Conservation (phyloP, 2,113 vertebrate genomes). For the Pseudonaja textilis region DNA sequence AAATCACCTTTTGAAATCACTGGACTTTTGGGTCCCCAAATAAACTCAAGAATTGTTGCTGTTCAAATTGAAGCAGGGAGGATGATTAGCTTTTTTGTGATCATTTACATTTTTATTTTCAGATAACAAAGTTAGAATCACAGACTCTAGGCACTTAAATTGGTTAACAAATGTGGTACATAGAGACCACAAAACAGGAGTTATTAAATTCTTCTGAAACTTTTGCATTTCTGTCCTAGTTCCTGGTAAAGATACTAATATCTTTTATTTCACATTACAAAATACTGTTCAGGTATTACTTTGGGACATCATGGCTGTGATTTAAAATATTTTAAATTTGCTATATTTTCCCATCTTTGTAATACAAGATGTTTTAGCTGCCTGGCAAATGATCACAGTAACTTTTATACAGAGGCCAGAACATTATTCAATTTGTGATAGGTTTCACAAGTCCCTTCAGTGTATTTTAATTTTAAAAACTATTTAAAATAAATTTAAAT, state of each 20-base stretch:
- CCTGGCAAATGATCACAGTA: neutral
- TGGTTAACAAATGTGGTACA: neutral
- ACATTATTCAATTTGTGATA: neutral
- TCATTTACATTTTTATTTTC: neutral
- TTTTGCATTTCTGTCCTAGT: neutral
- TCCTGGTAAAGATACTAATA: neutral
- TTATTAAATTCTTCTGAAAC: neutral
- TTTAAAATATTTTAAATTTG: neutral
- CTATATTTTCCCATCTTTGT: neutral
- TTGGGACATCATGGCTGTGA: neutral
- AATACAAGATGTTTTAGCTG: neutral
- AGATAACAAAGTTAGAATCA: neutral
- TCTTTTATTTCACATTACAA: neutral
- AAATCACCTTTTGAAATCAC: neutral
- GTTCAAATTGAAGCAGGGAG: neutral
- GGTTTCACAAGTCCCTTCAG: neutral
- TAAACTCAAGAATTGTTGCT: neutral
- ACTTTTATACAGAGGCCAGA: neutral
- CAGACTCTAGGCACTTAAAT: neutral
- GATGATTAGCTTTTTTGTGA: neutral
- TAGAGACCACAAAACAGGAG: neutral
- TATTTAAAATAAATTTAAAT: neutral
- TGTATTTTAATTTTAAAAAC: neutral
- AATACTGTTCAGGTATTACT: neutral
- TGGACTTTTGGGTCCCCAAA: neutral